phyloP scores from a whole-genome alignment of 2,888 invertebrate genomes.

The Andricus quercusramuli region DNA sequence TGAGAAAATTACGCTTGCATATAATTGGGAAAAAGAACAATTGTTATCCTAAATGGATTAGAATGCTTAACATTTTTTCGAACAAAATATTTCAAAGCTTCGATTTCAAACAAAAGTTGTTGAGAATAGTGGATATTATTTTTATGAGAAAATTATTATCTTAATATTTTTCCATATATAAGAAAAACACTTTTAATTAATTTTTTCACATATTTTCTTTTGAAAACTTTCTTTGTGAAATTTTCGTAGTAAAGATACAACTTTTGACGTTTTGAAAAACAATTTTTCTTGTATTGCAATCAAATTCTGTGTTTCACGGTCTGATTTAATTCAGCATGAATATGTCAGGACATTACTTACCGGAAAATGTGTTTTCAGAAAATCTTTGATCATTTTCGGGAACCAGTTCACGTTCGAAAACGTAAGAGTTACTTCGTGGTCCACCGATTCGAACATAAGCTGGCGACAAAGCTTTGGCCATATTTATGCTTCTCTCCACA shows the following conservation, averaged over 20 bases:
- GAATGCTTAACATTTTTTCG: no score
- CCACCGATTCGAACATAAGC: conserved; percentile 88
- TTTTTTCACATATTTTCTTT: not conserved
- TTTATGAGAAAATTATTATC: no score
- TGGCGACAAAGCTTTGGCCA: conserved; percentile 86
- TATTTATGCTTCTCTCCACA: conserved; percentile 79
- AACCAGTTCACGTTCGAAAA: conserved; percentile 62
- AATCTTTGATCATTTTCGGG: conserved; percentile 49
- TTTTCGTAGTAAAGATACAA: not conserved
- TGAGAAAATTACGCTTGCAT: not conserved
- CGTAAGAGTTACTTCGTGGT: conserved; percentile 80
- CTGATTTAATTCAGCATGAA: not conserved
- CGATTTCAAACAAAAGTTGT: no score
- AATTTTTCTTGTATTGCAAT: no score
- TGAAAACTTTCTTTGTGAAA: not conserved
- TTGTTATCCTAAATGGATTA: not conserved
- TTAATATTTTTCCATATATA: no score
- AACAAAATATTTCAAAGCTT: no score
- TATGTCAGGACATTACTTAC: conserved; percentile 65
- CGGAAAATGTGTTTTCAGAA: conserved; percentile 62
- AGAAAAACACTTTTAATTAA: no score
- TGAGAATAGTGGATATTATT: no score
- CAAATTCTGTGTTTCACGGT: not conserved
- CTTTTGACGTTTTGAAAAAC: not conserved
- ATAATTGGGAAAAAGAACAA: not conserved